Evolutionary conservation across 2,113 vertebrate genomes (phyloP).

Genomic region (Thermophis baileyi): DNA sequence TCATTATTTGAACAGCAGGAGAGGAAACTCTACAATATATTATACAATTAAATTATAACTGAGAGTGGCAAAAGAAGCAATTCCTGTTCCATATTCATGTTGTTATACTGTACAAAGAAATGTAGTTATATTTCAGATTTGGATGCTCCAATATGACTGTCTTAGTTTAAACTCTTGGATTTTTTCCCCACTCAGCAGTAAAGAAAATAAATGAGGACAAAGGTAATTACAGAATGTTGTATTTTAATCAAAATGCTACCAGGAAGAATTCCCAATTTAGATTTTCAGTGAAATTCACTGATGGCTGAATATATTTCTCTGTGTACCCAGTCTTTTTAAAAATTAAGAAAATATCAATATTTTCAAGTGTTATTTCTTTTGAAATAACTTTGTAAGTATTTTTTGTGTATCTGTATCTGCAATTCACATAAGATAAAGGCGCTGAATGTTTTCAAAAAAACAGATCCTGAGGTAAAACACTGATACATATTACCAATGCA

Average conservation of each 20-base stretch:
- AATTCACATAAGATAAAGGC: not conserved
- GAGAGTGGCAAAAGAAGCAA: not conserved
- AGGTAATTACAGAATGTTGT: conserved; percentile 4
- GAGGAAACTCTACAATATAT: not conserved
- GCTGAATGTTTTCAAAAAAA: not conserved
- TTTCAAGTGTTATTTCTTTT: not conserved
- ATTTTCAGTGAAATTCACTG: conserved; percentile 13
- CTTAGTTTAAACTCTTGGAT: conserved; percentile 6
- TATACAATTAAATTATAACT: conserved; percentile 10
- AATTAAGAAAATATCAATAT: not conserved
- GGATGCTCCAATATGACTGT: not conserved
- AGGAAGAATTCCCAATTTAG: conserved; percentile 10
- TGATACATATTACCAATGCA: not conserved
- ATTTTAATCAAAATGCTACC: not conserved
- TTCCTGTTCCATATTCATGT: not conserved
- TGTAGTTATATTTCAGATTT: not conserved
- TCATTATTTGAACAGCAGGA: conserved; percentile 15
- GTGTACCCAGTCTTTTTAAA: not conserved
- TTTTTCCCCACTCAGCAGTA: not conserved
- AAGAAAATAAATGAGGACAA: conserved; percentile 8
- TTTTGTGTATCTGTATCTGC: not conserved
- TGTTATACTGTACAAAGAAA: conserved; percentile 8
- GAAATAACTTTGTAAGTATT: not conserved
- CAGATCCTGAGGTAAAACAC: not conserved
- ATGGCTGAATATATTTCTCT: conserved; percentile 5